Evolutionary conservation across 2,797 vertebrate species (phyloP).

Genomic region (Crocidura indochinensis): DNA sequence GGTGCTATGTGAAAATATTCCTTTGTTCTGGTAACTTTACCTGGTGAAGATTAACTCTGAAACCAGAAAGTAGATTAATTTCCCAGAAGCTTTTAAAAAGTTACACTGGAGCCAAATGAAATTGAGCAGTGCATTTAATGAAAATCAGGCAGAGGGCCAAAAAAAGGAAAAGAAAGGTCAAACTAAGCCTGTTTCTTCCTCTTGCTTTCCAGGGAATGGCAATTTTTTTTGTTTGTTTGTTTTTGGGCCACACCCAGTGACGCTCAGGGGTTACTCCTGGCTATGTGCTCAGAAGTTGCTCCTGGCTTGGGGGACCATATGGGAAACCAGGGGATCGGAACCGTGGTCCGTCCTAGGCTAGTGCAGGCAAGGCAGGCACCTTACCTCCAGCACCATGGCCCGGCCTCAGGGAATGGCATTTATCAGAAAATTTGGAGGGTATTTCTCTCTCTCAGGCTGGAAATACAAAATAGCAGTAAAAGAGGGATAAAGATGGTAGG

Average conservation of each 20-base stretch:
- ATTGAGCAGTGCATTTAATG: constrained; percentile 62
- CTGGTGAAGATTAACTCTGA: constrained; percentile 71
- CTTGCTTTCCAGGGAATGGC: constrained; percentile 12
- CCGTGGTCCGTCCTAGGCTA: too few relatives aligned
- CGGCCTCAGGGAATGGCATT: not conserved
- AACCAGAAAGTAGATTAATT: constrained; percentile 67
- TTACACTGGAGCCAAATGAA: constrained; percentile 69
- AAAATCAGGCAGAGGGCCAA: constrained; percentile 68
- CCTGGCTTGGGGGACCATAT: too few relatives aligned
- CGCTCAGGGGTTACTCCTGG: too few relatives aligned
- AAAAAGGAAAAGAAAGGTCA: not conserved
- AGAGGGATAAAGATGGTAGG: too few relatives aligned
- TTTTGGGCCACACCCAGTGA: too few relatives aligned
- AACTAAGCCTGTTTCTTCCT: not conserved
- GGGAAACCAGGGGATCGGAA: too few relatives aligned
- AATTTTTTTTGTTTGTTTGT: too few relatives aligned
- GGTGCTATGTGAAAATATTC: constrained; percentile 62
- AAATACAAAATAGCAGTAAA: not conserved
- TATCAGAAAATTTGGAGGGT: constrained; percentile 1
- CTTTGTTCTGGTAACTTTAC: constrained; percentile 77
- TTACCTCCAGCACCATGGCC: too few relatives aligned
- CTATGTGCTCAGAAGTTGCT: too few relatives aligned
- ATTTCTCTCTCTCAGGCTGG: constrained; percentile 15
- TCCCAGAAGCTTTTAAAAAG: constrained; percentile 80
- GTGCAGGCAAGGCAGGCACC: too few relatives aligned